Evolutionary conservation across 2,888 invertebrate species (phyloP).

Genomic region (Steinernema scapterisci): DNA sequence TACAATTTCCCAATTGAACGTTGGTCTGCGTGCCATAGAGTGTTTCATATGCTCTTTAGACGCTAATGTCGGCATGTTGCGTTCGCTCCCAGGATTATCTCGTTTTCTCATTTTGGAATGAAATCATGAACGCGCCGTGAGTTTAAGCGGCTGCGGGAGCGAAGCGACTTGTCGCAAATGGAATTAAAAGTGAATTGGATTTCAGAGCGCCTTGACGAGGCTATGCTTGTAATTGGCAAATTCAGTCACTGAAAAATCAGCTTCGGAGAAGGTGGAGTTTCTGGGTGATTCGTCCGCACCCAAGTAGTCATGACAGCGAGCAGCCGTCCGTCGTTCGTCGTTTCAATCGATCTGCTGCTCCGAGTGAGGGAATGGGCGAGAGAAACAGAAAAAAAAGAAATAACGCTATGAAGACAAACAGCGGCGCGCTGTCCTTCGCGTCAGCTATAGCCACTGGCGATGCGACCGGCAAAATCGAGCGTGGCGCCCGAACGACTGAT

Average conservation of each 20-base stretch:
- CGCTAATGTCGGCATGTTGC: too few species aligned
- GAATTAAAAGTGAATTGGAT: neutral
- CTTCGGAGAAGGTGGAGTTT: constrained; percentile 19
- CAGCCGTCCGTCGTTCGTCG: neutral
- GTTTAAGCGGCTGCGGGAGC: too few species aligned
- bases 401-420: constrained; percentile 29
- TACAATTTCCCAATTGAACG: too few species aligned
- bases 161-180: neutral
- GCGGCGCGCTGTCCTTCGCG: neutral
- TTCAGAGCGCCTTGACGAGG: neutral
- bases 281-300: constrained; percentile 13
- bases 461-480: constrained; percentile 16
- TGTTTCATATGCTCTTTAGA: too few species aligned
- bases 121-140: too few species aligned
- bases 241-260: constrained; percentile 16
- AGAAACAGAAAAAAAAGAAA: constrained; percentile 17
- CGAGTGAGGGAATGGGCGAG: constrained; percentile 17
- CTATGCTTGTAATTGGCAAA: constrained; percentile 5
- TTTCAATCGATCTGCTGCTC: constrained; percentile 12
- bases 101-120: too few species aligned
- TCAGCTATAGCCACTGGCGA: constrained; percentile 15
- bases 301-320: constrained; percentile 13
- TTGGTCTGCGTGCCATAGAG: too few species aligned
- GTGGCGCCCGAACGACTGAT: constrained; percentile 3
- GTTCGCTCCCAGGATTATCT: too few species aligned